Conservation (phyloP, 2,797 vertebrate genomes). For the Eulemur rubriventer region DNA sequence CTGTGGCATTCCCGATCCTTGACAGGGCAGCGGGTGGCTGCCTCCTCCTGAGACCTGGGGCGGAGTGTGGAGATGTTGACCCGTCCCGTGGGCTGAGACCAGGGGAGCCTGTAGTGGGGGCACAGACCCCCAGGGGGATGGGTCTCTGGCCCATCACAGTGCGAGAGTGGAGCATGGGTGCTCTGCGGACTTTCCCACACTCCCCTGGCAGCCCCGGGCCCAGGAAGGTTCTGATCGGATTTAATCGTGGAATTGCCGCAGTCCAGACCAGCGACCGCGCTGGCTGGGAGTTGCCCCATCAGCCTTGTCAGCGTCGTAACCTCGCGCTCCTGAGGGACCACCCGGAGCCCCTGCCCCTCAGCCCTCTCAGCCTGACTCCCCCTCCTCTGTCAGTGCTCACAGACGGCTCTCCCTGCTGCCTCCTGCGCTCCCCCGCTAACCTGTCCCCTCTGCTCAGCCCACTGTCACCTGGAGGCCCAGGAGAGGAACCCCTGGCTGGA, state of each 20-base stretch:
- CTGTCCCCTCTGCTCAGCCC: background rate
- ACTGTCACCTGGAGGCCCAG: background rate
- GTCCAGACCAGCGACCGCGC: too few relatives aligned
- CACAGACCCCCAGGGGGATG: background rate
- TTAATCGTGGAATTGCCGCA: background rate
- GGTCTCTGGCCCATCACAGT: too few relatives aligned
- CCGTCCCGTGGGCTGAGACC: background rate
- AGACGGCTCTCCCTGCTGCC: background rate
- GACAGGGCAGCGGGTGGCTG: background rate
- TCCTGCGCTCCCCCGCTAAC: background rate
- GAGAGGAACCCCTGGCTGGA: background rate
- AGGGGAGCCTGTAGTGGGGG: background rate
- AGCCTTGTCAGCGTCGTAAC: too few relatives aligned
- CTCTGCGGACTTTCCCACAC: accelerated
- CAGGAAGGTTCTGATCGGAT: background rate
- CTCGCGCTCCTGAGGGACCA: background rate
- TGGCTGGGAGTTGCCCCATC: background rate
- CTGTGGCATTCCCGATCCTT: background rate
- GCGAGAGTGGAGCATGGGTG: background rate
- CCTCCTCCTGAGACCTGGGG: background rate
- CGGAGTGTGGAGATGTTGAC: background rate
- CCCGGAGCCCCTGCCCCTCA: background rate
- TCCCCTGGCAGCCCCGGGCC: background rate
- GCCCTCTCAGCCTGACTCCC: background rate
- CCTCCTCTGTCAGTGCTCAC: too few relatives aligned